Percentiles rank a stretch among this genome's conserved stretches.
phyloP scores from a whole-genome alignment of 2,888 invertebrate genomes.

The Scaptomyza flava region DNA sequence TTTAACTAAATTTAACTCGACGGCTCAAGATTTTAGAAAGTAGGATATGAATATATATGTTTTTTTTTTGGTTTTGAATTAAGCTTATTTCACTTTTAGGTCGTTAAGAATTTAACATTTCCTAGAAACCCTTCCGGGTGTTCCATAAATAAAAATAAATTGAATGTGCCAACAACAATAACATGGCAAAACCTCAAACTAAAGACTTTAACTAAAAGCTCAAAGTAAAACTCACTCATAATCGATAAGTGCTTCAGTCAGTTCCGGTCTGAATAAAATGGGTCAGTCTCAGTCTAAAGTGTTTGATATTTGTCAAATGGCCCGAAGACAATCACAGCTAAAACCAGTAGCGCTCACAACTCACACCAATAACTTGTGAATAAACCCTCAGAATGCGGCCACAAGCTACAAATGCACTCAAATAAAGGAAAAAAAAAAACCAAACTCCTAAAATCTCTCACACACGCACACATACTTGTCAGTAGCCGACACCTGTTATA shows the following conservation, averaged over 20 bases:
- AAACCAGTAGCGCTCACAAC: slow-evolving; percentile 52
- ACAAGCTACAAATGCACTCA: slow-evolving; percentile 44
- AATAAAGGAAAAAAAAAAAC: background rate
- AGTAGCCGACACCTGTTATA: slow-evolving; percentile 59
- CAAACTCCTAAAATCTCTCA: slow-evolving; percentile 24
- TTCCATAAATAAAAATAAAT: slow-evolving; percentile 32
- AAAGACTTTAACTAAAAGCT: background rate
- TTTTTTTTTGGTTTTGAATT: background rate
- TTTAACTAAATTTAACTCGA: slow-evolving; percentile 7
- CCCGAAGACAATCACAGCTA: slow-evolving; percentile 58
- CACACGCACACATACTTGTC: slow-evolving; percentile 28
- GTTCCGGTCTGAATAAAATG: slow-evolving; percentile 56
- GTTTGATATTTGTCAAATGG: slow-evolving; percentile 72
- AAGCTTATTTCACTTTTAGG: slow-evolving; percentile 36
- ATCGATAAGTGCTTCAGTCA: slow-evolving; percentile 25
- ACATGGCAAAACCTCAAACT: slow-evolving; percentile 17
- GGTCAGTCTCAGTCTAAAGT: slow-evolving; percentile 69
- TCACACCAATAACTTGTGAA: slow-evolving; percentile 61
- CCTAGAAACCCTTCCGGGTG: background rate
- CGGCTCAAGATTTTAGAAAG: slow-evolving; percentile 42
- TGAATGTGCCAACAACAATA: slow-evolving; percentile 59
- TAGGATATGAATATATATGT: slow-evolving; percentile 19
- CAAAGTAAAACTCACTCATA: slow-evolving; percentile 1
- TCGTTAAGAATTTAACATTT: slow-evolving; percentile 25
- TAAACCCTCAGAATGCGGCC: slow-evolving; percentile 66